Base-by-base conservation (phyloP, 2,113 vertebrate species). In the Dasyprocta punctata region DNA sequence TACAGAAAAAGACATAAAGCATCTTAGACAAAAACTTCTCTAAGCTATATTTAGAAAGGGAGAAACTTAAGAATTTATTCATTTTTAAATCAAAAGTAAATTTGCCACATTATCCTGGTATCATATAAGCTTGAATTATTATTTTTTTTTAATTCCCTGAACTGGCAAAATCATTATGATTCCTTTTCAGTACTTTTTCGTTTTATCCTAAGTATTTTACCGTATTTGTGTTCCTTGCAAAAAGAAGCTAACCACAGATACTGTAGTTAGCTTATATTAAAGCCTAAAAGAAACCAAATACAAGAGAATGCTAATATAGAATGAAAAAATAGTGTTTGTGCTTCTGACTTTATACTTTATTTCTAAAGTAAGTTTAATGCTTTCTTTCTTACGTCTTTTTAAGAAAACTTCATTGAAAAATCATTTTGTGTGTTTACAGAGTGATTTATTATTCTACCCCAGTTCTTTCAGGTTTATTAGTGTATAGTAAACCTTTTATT, bases 361-460 rank as follows among this genome's bases (percentile, higher is more conserved):
- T 81, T 54, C 91, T 61, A 90, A 96, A 52, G 7, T 13, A 10
- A 82, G 5, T 73, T 6, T 93, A 86, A 92, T 90, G 9, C 54
- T 86, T 12, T 38, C 20, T 77, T 92, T 88, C 24, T 89, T 5
- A 41, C 5, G 19, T 11, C 19, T 89, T 86, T 86, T 92, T 69
- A 96, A 90, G 41, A 75, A 90, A 87, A 89, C 28, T 14, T 60
- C 16, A 71, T 87, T 96, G 11, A 91, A 91, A 92, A 89, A 67
- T 52, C 9, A 86, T 63, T 56, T 33, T 96, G 3, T 92, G 1
- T 78, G 26, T 19, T 60, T 90, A 60, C 16, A 49, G 41, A 91
- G 24, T 75, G 8, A 10, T 67, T 89, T 96, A 47, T 91, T 96
- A 44, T 81, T 94, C 19, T 3, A 49, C 17, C 26, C 28, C 11